Percentiles rank a stretch among this genome's conserved stretches.
These are phyloP conservation scores for Pelusios castaneus DNA, from an alignment of 2,113 vertebrate genomes.

Conservation along the genomic window DNA sequence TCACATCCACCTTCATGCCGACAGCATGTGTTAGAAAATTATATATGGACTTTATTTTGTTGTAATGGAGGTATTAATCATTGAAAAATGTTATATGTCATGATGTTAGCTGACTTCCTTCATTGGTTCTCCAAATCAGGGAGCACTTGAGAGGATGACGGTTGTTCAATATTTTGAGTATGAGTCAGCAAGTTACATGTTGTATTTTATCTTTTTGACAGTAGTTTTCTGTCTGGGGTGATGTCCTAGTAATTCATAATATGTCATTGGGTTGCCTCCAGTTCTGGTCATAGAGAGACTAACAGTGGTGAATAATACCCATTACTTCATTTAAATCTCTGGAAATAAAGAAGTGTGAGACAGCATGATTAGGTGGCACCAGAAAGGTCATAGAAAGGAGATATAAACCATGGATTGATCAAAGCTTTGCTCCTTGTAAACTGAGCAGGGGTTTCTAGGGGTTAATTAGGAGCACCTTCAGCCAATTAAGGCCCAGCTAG, in stretches of 20 bases:
- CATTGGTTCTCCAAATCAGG: not conserved
- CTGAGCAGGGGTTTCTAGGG: no score
- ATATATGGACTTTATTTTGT: conserved; percentile 7
- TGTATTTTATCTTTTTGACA: conserved; percentile 29
- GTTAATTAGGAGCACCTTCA: no score
- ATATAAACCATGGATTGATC: no score
- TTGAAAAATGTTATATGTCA: not conserved
- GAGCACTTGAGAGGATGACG: conserved; percentile 1
- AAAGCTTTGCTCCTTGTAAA: no score
- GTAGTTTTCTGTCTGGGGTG: not conserved
- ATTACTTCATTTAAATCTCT: conserved; percentile 26
- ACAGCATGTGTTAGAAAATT: not conserved
- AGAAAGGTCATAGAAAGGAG: no score
- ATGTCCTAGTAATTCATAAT: conserved; percentile 7
- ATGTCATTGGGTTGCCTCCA: conserved; percentile 30
- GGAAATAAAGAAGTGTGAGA: not conserved
- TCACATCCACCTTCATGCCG: not conserved
- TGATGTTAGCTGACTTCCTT: not conserved
- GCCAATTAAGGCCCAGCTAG: no score
- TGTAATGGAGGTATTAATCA: conserved; percentile 21
- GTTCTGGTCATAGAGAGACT: not conserved
- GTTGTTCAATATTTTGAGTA: not conserved
- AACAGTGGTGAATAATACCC: not conserved
- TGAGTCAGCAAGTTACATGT: conserved; percentile 13
- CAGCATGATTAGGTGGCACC: no score